Evolutionary conservation across 2,113 vertebrate genomes (phyloP), one percentile per base, ranked within the genome.

Genomic region (Jaculus jaculus): DNA sequence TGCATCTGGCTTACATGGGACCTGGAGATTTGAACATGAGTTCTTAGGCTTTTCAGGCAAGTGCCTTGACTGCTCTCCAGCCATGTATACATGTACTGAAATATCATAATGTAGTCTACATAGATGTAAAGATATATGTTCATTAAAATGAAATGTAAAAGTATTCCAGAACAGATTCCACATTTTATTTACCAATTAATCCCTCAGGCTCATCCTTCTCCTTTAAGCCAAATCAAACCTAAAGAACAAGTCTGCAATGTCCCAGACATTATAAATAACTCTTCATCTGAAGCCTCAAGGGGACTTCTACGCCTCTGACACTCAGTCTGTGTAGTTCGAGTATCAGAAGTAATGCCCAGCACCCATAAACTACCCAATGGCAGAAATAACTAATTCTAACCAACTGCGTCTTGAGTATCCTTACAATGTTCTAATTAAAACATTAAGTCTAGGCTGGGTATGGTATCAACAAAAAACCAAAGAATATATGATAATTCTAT

Each of bases 151-250:
- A 75, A 47, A 34, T 34, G 26, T 20, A 74, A 28, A 42, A 42
- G 54, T 20, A 58, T 54, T 54, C 60, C n/a, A 69, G 37, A 80
- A 4, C 10, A 51, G 23, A 12, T 34, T 32, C 26, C 12, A 63
- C 60, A 86, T 66, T 66, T 87, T 32, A 10, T n/a, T 51, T 72
- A 72, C 32, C 37, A 18, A 60, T 20, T 69, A 34, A 60, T 60
- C 28, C 23, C 34, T 84, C 42, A n/a, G 77, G 39, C 28, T 20
- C 12, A 84, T 72, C n/a, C 32, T 89, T 84, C 73, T 89, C 79
- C 73, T 89, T 85, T 42, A 84, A 60, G 66, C 51, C 78, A 90
- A 60, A 80, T 80, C 78, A 78, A 87, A 84, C 58, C 75, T n/a
- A 28, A 84, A 72, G 60, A 75, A 26, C 39, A 68, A 90, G 85